Conservation (phyloP, 2,888 invertebrate species). For the Alloplasta piceator region DNA sequence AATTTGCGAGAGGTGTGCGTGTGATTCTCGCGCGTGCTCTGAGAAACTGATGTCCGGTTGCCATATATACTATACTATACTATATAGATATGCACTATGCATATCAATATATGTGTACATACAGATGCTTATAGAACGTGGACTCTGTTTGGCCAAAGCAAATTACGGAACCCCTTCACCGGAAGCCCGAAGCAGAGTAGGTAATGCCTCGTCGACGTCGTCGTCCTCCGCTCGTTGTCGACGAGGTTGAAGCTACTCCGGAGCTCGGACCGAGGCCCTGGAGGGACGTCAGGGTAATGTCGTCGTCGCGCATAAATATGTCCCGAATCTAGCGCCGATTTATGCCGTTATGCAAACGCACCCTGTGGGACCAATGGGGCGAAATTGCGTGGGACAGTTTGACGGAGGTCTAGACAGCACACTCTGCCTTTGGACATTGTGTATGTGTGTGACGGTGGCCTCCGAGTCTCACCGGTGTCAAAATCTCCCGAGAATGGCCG, state of each 20-base stretch:
- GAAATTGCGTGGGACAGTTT: slow-evolving; percentile 65
- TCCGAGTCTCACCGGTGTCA: slow-evolving; percentile 3
- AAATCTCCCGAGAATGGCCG: slow-evolving; percentile 49
- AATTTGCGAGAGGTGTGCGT: slow-evolving; percentile 57
- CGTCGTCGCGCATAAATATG: slow-evolving; percentile 70
- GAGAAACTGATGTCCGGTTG: slow-evolving; percentile 52
- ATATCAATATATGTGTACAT: slow-evolving; percentile 1
- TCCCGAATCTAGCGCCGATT: slow-evolving; percentile 69
- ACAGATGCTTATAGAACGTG: slow-evolving; percentile 32
- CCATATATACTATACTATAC: neutral
- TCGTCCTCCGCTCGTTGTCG: slow-evolving; percentile 24
- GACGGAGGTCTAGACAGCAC: slow-evolving; percentile 62
- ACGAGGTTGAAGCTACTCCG: slow-evolving; percentile 28
- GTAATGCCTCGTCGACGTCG: slow-evolving; percentile 63
- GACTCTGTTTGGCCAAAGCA: slow-evolving; percentile 64
- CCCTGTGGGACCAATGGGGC: slow-evolving; percentile 60
- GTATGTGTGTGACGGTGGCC: neutral
- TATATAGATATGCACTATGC: slow-evolving; percentile 15
- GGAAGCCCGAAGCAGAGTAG: slow-evolving; percentile 60
- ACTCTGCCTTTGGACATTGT: slow-evolving; percentile 26
- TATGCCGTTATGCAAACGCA: slow-evolving; percentile 70
- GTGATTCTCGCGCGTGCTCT: slow-evolving; percentile 56
- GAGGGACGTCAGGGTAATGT: slow-evolving; percentile 68
- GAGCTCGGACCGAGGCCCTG: slow-evolving; percentile 46
- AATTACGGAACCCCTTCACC: slow-evolving; percentile 65